Evolutionary conservation across 2,888 invertebrate species (phyloP).

Genomic region (Cataglyphis altisquamis): DNA sequence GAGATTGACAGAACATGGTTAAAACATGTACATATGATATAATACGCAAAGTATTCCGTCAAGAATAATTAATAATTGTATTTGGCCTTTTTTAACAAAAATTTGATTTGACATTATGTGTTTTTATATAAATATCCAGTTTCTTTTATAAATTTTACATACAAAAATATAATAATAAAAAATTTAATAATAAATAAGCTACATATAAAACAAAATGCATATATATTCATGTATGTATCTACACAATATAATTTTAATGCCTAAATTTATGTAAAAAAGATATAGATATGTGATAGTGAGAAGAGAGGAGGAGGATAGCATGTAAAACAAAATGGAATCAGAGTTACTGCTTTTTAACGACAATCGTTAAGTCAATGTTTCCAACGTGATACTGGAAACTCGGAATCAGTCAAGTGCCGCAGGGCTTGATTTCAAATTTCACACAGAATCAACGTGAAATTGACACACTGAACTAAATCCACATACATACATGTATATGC

Average conservation of each 20-base stretch:
- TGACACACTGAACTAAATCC: conserved; percentile 3
- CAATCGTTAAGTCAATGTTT: conserved; percentile 63
- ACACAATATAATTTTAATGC: neutral
- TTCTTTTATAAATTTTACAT: neutral
- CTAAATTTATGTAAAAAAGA: neutral
- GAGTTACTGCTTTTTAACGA: conserved; percentile 75
- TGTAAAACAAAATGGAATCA: conserved; percentile 51
- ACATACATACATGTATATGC: neutral
- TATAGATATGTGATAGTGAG: neutral
- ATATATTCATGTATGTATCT: neutral
- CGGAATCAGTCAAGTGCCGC: neutral
- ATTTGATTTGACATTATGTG: neutral
- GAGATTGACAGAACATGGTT: too few species aligned
- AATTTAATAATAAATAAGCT: neutral
- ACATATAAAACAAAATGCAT: neutral
- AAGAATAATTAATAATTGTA: too few species aligned
- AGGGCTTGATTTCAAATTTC: conserved; percentile 17
- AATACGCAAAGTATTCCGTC: too few species aligned
- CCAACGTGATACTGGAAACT: conserved; percentile 22
- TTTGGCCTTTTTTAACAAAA: neutral
- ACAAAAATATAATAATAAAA: neutral
- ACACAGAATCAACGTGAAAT: conserved; percentile 23
- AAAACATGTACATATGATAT: too few species aligned
- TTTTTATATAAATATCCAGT: neutral
- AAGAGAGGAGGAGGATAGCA: neutral